Evolutionary conservation across 2,797 vertebrate species (phyloP).

Genomic region (Nasua narica): DNA sequence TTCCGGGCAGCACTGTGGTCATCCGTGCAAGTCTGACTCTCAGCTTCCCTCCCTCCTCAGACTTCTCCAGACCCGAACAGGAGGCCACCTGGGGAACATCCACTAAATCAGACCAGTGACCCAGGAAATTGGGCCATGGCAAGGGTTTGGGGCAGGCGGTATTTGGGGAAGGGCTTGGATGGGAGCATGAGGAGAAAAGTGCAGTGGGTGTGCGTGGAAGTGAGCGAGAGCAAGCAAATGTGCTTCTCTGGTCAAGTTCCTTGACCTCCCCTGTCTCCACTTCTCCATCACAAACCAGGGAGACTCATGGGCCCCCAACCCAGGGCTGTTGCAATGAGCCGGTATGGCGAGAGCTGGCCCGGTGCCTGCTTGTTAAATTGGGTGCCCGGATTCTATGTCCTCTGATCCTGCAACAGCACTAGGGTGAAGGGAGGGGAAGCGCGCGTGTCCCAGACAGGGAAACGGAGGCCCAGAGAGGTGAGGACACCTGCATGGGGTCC

Average conservation of each 20-base stretch:
- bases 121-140: not conserved
- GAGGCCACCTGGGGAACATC: fast-evolving
- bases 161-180: not conserved
- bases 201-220: not conserved
- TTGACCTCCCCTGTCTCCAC: not conserved
- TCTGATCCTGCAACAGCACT: not conserved
- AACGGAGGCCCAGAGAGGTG: not conserved
- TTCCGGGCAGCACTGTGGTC: not conserved
- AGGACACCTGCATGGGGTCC: not conserved
- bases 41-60: not conserved
- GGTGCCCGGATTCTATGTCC: not conserved
- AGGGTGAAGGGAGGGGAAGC: not conserved
- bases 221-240: not conserved
- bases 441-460: not conserved
- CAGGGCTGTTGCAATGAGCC: not conserved
- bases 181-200: not conserved
- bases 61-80: not conserved
- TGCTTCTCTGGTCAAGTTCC: not conserved
- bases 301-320: not conserved
- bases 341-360: not conserved
- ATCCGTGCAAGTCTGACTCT: not conserved
- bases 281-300: not conserved
- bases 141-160: too few relatives aligned
- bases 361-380: not conserved
- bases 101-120: not conserved